Base-by-base conservation (phyloP, 1,140 invertebrate genomes). In the Magallana ariakensis region DNA sequence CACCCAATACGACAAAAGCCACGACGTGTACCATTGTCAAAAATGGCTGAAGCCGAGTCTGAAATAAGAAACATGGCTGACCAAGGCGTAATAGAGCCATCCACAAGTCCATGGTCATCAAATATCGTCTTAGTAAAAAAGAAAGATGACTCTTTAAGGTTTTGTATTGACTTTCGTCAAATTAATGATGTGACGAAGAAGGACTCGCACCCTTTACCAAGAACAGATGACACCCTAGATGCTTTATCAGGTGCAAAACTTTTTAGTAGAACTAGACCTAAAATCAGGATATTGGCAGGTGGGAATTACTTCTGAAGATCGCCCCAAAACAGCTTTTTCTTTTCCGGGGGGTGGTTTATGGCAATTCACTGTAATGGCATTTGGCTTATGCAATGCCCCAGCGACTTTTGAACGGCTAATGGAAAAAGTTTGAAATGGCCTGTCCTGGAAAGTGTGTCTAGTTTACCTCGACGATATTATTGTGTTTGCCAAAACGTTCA, bases 101-200 rank as follows among this genome's bases (percentile, higher is more conserved):
- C 60, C 8, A 46, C 16, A 53, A 75, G 81, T n/a, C 70, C 66
- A 11, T 87, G 66, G 83, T 56, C 87, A 10, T 87, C 83, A 5
- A 56, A 55, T 4, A 80, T 87, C n/a, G 81, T 84, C 19, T 26
- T 87, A 9, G 86, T 87, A 15, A 19, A 60, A 46, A 87, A 87
- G 55, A 87, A 84, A 70, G 80, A 83, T 26, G 55, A 55, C 22
- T 53, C 87, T 8, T 10, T 83, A 15, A 22, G 86, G 11, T 62
- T 75, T 60, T 95, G 95, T 90, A 94, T 92, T 4, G 95, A 96
- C 91, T 96, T 94, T 92, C 95, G 88, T 26, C 81, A 85, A 46
- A 55, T 91, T 3, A 91, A 92, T 83, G 22, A 84, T 60, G 83
- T 88, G 5, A 89, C 89, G 4, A 62, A 83, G 7, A 60, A 85